phyloP scores from a whole-genome alignment of 2,113 vertebrate species.

The Oreotragus oreotragus region DNA sequence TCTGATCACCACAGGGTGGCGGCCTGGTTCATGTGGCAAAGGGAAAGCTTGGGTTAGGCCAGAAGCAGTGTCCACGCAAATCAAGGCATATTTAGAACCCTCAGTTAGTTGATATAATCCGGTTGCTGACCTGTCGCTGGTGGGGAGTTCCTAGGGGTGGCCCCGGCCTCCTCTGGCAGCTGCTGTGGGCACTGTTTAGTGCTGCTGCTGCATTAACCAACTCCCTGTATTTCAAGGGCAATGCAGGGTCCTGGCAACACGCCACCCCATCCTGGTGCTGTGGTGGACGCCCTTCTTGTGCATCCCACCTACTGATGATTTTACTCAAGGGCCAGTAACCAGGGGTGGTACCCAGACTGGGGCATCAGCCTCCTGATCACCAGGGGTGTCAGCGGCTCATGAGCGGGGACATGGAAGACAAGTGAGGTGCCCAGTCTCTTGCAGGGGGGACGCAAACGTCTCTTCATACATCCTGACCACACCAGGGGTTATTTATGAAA shows the following conservation, averaged over 20 bases:
- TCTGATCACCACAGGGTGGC: background rate
- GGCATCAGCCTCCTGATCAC: background rate
- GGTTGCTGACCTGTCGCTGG: fast-evolving
- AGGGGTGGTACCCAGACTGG: background rate
- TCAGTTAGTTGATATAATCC: background rate
- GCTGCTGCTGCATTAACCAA: background rate
- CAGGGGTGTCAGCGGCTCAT: background rate
- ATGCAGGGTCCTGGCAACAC: background rate
- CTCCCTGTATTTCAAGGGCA: background rate
- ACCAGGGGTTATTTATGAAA: background rate
- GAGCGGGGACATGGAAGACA: background rate
- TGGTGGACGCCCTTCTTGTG: fast-evolving
- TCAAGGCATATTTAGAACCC: background rate
- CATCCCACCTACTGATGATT: background rate
- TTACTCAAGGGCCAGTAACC: background rate
- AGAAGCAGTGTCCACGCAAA: background rate
- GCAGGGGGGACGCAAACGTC: background rate
- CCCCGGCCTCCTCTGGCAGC: background rate
- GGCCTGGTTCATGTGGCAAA: background rate
- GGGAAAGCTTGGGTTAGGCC: background rate
- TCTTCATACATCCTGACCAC: background rate
- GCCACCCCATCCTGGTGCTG: background rate
- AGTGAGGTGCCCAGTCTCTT: background rate
- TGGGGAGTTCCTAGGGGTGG: background rate
- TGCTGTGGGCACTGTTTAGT: no score